A percentile compares a stretch with the other conserved stretches of the same genome.
phyloP scores from a whole-genome alignment of 2,888 invertebrate species.

The Synanthedon tipuliformis region DNA sequence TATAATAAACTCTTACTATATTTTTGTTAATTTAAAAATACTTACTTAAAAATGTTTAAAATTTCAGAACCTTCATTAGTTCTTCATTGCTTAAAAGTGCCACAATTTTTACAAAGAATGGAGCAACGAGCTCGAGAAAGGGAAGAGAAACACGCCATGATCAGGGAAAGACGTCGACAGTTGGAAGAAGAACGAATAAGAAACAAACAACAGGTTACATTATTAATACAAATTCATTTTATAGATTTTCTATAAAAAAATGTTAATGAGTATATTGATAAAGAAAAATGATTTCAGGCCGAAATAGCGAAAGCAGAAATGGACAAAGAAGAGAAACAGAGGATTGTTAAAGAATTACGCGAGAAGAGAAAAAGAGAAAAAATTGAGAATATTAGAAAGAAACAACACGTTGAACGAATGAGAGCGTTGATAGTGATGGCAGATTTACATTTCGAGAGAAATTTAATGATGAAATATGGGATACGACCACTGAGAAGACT shows the following conservation, averaged over 20 bases:
- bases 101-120: slow-evolving; percentile 79
- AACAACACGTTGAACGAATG: slow-evolving; percentile 58
- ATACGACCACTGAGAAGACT: slow-evolving; percentile 39
- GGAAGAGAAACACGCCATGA: slow-evolving; percentile 64
- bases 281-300: slow-evolving; percentile 30
- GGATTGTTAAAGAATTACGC: slow-evolving; percentile 70
- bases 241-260: not conserved
- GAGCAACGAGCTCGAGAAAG: slow-evolving; percentile 78
- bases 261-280: not conserved
- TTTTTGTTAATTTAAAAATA: not conserved
- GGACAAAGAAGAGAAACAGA: slow-evolving; percentile 73
- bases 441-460: slow-evolving; percentile 59
- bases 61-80: slow-evolving; percentile 45
- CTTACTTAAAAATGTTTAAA: not conserved
- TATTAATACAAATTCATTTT: not conserved
- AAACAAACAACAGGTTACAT: slow-evolving; percentile 59
- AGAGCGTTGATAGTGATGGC: slow-evolving; percentile 62
- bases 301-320: slow-evolving; percentile 62
- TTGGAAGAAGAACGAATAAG: slow-evolving; percentile 59
- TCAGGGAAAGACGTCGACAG: slow-evolving; percentile 55
- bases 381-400: slow-evolving; percentile 71
- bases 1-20: not conserved
- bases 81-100: slow-evolving; percentile 68
- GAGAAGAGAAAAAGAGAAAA: slow-evolving; percentile 73
- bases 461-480: slow-evolving; percentile 44